Conservation (phyloP, 2,888 invertebrate species). For the Liodrosophila aerea region DNA sequence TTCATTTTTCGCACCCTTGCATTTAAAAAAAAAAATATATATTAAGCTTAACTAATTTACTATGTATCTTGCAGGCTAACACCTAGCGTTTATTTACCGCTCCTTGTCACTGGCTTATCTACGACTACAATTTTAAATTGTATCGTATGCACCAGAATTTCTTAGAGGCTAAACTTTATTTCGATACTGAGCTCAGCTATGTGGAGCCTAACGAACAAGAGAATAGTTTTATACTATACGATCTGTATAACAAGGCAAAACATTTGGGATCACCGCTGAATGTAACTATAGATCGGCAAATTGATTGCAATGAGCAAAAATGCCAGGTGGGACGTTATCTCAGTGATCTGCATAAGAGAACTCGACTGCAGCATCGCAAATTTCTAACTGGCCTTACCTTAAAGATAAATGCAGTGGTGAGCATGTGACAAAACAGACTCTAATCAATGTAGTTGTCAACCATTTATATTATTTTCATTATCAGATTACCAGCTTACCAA, state of each 20-base stretch:
- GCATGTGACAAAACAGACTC: too few relatives aligned
- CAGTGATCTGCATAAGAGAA: constrained; percentile 59
- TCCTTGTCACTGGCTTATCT: constrained; percentile 76
- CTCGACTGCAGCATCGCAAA: constrained; percentile 69
- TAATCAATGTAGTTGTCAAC: too few relatives aligned
- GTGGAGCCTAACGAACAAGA: constrained; percentile 2
- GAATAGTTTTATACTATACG: constrained; percentile 61
- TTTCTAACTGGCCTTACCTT: constrained; percentile 72
- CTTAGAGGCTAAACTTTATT: constrained; percentile 55
- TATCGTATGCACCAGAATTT: constrained; percentile 51
- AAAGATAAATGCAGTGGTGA: constrained; percentile 69
- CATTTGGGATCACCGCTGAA: constrained; percentile 59
- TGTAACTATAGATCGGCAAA: constrained; percentile 40
- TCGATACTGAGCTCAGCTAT: constrained; percentile 78
- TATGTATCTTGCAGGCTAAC: constrained; percentile 54
- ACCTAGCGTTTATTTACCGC: constrained; percentile 47
- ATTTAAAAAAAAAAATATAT: too few relatives aligned
- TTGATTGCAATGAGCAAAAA: constrained; percentile 46
- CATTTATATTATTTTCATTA: too few relatives aligned
- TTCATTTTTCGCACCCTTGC: too few relatives aligned
- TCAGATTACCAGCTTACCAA: constrained; percentile 58
- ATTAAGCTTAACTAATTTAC: neutral
- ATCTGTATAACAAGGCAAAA: constrained; percentile 80
- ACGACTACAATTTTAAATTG: constrained; percentile 44
- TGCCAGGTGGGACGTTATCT: constrained; percentile 60